Percentiles rank a stretch among this genome's conserved stretches.
Conservation (phyloP, 2,888 invertebrate species). For the Mimas tiliae region DNA sequence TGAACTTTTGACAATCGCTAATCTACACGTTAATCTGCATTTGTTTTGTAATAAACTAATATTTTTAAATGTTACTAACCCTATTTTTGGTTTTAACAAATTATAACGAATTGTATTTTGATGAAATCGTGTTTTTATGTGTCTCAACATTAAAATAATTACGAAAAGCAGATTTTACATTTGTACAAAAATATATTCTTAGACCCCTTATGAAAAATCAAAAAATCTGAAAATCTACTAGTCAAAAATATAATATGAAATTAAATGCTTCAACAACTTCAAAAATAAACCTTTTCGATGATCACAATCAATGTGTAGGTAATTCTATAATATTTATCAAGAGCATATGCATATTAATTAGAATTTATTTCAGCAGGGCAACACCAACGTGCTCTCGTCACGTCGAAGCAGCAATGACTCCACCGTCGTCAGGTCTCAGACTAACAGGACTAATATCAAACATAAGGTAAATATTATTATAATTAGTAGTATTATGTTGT, state of each 20-base stretch:
- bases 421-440: constrained; percentile 83
- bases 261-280: no score
- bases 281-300: no score
- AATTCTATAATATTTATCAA: no score
- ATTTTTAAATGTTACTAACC: background rate
- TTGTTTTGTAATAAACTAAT: background rate
- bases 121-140: no score
- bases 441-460: constrained; percentile 78
- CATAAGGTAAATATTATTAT: constrained; percentile 67
- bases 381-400: constrained; percentile 89
- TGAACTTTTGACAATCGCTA: background rate
- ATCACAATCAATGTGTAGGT: no score
- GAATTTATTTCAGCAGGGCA: constrained; percentile 85
- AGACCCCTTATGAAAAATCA: no score
- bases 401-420: constrained; percentile 94
- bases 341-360: background rate
- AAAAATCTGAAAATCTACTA: no score
- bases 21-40: background rate
- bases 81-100: background rate
- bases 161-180: no score
- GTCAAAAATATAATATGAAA: no score
- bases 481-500: background rate
- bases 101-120: background rate
- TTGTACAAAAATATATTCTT: no score
- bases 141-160: no score